These are phyloP conservation scores for Muschampia staudingeri DNA, from an alignment of 2,888 invertebrate genomes.

Conservation along the genomic window DNA sequence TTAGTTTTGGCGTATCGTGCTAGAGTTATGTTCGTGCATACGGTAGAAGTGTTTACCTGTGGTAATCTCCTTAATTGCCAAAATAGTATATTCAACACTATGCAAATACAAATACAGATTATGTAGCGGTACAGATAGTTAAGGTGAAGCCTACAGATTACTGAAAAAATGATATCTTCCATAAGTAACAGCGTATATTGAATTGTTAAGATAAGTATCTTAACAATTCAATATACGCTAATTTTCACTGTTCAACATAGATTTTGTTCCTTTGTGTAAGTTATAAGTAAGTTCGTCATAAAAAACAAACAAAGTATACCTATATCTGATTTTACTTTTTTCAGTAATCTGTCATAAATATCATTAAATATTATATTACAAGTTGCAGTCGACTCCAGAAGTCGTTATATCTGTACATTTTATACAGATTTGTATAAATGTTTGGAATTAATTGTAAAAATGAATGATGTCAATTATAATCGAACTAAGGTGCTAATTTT, in stretches of 20 bases:
- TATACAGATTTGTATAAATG: not conserved
- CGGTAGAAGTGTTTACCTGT: conserved; percentile 81
- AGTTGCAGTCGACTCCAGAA: conserved; percentile 24
- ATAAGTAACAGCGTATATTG: too few relatives aligned
- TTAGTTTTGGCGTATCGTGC: conserved; percentile 45
- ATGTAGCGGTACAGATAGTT: conserved; percentile 41
- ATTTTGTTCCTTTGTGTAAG: too few relatives aligned
- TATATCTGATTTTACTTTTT: not conserved
- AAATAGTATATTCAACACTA: conserved; percentile 80
- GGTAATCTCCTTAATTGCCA: conserved; percentile 91
- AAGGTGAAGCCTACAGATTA: conserved; percentile 31
- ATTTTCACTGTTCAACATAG: not conserved
- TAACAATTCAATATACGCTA: not conserved
- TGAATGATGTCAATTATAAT: conserved; percentile 39
- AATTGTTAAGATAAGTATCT: too few relatives aligned
- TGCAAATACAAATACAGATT: conserved; percentile 46
- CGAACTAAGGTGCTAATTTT: conserved; percentile 80
- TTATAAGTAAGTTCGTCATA: too few relatives aligned
- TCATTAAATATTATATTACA: conserved; percentile 8
- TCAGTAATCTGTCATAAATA: conserved; percentile 28
- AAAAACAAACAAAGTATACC: too few relatives aligned
- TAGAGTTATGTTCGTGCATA: conserved; percentile 39
- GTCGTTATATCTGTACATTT: conserved; percentile 4
- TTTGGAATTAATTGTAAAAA: conserved; percentile 36
- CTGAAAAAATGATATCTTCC: not conserved